Conservation (phyloP, 2,888 invertebrate genomes). For the Melanargia galathea region DNA sequence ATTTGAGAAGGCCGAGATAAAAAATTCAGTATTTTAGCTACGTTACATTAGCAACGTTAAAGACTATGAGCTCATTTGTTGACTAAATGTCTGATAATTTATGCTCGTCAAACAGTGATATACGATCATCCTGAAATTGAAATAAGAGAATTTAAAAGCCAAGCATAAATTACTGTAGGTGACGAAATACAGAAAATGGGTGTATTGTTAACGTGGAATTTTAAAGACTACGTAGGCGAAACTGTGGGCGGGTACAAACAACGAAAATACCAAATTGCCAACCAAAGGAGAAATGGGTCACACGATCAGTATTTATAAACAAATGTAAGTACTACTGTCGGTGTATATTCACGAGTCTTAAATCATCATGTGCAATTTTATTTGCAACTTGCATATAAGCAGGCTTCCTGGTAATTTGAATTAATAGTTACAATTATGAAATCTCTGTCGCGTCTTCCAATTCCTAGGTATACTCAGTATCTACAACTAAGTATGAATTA, state of each 20-base stretch:
- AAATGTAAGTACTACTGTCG: conserved; percentile 14
- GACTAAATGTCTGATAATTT: neutral
- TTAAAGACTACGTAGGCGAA: conserved; percentile 27
- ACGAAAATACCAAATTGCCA: conserved; percentile 23
- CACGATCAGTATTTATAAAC: conserved; percentile 11
- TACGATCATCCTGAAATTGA: neutral
- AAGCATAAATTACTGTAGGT: neutral
- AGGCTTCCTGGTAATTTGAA: neutral
- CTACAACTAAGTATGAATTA: too few species aligned
- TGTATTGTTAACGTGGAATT: conserved; percentile 21
- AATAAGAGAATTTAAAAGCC: conserved; percentile 5
- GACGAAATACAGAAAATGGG: conserved; percentile 5
- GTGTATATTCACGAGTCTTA: neutral
- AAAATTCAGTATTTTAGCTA: too few species aligned
- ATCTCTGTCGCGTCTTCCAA: too few species aligned
- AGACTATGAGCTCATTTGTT: neutral
- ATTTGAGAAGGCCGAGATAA: too few species aligned
- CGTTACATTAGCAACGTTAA: neutral
- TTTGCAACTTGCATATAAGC: neutral
- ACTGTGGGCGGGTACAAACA: conserved; percentile 19
- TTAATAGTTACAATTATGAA: neutral
- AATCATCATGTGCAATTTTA: conserved; percentile 2
- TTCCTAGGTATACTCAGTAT: too few species aligned
- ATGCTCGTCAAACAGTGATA: neutral
- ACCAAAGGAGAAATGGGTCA: conserved; percentile 29